Evolutionary conservation across 2,797 vertebrate genomes (phyloP).

Genomic region (Helostoma temminkii): DNA sequence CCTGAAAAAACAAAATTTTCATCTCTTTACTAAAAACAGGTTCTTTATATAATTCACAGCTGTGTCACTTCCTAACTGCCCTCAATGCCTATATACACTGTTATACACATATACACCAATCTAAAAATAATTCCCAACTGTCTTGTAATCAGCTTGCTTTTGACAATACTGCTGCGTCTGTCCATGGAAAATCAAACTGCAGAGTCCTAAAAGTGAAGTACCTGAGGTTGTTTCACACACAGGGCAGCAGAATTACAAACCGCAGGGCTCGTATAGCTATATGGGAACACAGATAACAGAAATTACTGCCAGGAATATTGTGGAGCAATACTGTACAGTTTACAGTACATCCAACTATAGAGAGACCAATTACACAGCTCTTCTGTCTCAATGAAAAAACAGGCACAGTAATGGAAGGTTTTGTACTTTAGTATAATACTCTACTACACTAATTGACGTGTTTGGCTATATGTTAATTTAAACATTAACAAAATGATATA

Average conservation of each 20-base stretch:
- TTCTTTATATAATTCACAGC: background rate
- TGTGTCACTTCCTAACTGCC: background rate
- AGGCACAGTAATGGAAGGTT: too few relatives aligned
- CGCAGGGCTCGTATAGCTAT: constrained; percentile 49
- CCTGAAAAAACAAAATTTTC: constrained; percentile 49
- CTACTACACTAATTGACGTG: too few relatives aligned
- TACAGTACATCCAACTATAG: background rate
- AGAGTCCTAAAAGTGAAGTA: constrained; percentile 50
- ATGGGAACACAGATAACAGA: constrained; percentile 61
- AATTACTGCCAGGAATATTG: constrained; percentile 19
- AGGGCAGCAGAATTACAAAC: constrained; percentile 33
- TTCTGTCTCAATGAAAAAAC: background rate
- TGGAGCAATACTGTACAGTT: background rate
- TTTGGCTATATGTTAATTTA: too few relatives aligned
- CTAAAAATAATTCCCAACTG: constrained; percentile 8
- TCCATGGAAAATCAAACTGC: constrained; percentile 34
- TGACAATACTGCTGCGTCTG: constrained; percentile 34
- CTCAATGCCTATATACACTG: background rate
- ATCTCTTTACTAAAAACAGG: constrained; percentile 10
- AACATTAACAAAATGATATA: too few relatives aligned
- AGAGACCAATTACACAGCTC: background rate
- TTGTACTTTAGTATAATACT: too few relatives aligned
- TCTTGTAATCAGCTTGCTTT: constrained; percentile 21
- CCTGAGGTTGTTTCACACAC: constrained; percentile 55
- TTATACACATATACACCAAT: too few relatives aligned